A percentile compares a stretch with the other conserved stretches of the same genome.
Conservation (phyloP, 2,888 invertebrate species). For the Anthrax anthrax region DNA sequence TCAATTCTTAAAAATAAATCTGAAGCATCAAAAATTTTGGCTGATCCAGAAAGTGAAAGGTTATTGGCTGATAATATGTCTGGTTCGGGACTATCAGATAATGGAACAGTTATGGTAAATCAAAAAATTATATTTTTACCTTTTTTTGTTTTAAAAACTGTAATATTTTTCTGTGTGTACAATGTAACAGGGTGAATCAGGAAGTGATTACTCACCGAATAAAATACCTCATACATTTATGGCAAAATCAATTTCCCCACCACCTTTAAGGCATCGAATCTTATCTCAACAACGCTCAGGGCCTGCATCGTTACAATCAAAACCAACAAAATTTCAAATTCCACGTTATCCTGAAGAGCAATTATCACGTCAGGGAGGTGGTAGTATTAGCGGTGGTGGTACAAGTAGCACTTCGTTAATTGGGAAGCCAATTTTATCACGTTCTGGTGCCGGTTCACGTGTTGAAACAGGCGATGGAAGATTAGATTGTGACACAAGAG, state of each 20-base stretch:
- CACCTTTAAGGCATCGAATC: constrained; percentile 34
- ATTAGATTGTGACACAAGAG: constrained; percentile 24
- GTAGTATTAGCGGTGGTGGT: constrained; percentile 14
- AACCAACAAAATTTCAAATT: constrained; percentile 32
- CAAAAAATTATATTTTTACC: no score
- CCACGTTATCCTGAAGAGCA: constrained; percentile 35
- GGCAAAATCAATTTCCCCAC: constrained; percentile 36
- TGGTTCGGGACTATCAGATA: constrained; percentile 41
- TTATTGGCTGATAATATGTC: constrained; percentile 52
- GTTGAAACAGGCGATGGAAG: constrained; percentile 15
- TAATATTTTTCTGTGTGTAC: background rate
- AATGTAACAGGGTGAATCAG: constrained; percentile 42
- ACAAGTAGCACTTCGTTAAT: constrained; percentile 19
- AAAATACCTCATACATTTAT: constrained; percentile 36
- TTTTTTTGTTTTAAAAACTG: no score
- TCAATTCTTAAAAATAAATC: constrained; percentile 63
- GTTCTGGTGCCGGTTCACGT: constrained; percentile 20
- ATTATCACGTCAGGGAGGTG: constrained; percentile 8
- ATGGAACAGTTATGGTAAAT: constrained; percentile 34
- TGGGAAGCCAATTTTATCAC: constrained; percentile 17
- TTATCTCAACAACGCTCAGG: constrained; percentile 34
- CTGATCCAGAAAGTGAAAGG: constrained; percentile 62
- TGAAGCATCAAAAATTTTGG: constrained; percentile 40
- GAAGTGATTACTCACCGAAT: constrained; percentile 50
- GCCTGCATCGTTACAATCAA: constrained; percentile 30